These are phyloP conservation scores for Neopelma chrysocephalum DNA, from an alignment of 2,797 vertebrate genomes.

Conservation along the genomic window DNA sequence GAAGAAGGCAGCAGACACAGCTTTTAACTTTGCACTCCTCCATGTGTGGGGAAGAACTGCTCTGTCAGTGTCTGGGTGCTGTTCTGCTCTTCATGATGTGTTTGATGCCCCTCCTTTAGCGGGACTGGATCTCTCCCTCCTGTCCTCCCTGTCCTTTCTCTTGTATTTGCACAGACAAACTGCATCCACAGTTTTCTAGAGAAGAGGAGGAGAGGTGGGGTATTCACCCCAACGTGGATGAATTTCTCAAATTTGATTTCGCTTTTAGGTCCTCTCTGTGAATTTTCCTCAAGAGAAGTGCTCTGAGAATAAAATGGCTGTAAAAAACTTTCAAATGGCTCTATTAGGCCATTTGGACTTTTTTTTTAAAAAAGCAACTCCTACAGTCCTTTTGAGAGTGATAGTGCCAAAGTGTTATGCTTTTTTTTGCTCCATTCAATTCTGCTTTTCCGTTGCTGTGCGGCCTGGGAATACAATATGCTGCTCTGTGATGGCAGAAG, in stretches of 20 bases:
- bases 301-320: neutral
- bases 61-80: neutral
- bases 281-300: neutral
- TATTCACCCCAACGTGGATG: neutral
- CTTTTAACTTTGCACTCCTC: neutral
- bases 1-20: neutral
- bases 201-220: neutral
- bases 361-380: neutral
- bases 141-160: neutral
- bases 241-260: neutral
- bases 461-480: conserved; percentile 36
- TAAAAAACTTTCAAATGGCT: neutral
- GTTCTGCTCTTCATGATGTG: neutral
- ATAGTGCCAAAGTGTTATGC: neutral
- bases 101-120: neutral
- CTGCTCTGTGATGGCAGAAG: conserved; percentile 18
- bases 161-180: neutral
- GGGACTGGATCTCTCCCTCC: neutral
- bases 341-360: neutral
- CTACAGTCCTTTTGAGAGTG: neutral
- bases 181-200: neutral
- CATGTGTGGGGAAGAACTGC: neutral
- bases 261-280: neutral
- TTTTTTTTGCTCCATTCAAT: conserved; percentile 25
- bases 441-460: neutral